Evolutionary conservation across 2,888 invertebrate species (phyloP).

Genomic region (Rhodophaea formosa): DNA sequence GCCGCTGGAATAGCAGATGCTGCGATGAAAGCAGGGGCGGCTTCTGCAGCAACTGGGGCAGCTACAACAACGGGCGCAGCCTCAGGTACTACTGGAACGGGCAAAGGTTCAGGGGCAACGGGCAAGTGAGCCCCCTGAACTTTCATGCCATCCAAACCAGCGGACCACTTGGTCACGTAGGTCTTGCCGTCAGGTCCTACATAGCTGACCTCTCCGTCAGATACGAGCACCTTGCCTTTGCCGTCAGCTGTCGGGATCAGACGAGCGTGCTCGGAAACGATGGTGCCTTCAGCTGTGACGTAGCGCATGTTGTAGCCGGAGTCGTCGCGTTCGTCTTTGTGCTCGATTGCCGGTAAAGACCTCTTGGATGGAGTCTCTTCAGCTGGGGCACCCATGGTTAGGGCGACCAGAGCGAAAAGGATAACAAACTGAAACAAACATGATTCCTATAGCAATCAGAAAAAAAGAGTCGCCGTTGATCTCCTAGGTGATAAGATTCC

Average conservation of each 20-base stretch:
- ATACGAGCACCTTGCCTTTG: slow-evolving; percentile 43
- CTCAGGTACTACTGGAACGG: background rate
- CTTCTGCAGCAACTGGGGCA: background rate
- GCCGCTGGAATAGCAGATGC: background rate
- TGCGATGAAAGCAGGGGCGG: background rate
- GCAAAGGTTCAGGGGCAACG: slow-evolving; percentile 16
- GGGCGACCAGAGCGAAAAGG: background rate
- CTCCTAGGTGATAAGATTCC: too few species aligned
- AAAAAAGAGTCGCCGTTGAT: too few species aligned
- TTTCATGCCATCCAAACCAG: slow-evolving; percentile 50
- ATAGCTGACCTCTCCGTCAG: slow-evolving; percentile 54
- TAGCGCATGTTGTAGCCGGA: slow-evolving; percentile 53
- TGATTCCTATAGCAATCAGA: background rate
- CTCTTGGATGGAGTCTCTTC: slow-evolving; percentile 28
- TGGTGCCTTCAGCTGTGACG: slow-evolving; percentile 55
- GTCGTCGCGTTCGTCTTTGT: slow-evolving; percentile 50
- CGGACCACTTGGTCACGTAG: slow-evolving; percentile 55
- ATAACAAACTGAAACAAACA: background rate
- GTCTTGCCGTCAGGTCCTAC: slow-evolving; percentile 53
- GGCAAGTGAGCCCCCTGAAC: slow-evolving; percentile 48
- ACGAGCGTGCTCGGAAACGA: slow-evolving; percentile 51
- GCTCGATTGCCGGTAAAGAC: slow-evolving; percentile 42
- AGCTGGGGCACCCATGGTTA: slow-evolving; percentile 14
- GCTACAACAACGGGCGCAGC: background rate
- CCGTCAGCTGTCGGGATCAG: slow-evolving; percentile 46